These are phyloP conservation scores for Spermophilus dauricus DNA, from an alignment of 2,113 vertebrate species.

Conservation along the genomic window DNA sequence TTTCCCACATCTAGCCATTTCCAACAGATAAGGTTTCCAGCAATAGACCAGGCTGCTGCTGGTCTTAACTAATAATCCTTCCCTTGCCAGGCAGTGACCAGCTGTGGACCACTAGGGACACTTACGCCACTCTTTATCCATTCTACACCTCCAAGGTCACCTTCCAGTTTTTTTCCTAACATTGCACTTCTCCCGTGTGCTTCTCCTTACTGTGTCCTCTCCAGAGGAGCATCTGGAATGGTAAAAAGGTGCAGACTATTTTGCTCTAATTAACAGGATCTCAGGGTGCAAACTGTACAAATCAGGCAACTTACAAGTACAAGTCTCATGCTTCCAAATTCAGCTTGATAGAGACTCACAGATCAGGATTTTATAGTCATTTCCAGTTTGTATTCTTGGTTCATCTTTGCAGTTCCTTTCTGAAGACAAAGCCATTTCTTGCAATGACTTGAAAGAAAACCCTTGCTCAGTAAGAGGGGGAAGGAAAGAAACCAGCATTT, in stretches of 20 bases:
- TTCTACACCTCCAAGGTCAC: not conserved
- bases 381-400: not conserved
- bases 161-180: not conserved
- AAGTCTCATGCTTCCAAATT: not conserved
- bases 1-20: not conserved
- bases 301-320: not conserved
- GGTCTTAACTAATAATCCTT: not conserved
- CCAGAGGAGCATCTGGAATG: not conserved
- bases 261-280: not conserved
- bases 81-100: not conserved
- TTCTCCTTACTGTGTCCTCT: not conserved
- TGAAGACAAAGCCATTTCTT: not conserved
- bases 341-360: not conserved
- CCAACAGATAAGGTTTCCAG: not conserved
- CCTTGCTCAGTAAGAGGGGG: not conserved
- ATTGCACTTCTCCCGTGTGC: too few relatives aligned
- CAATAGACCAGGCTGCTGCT: not conserved
- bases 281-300: not conserved
- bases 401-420: not conserved
- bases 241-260: not conserved
- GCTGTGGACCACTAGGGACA: not conserved
- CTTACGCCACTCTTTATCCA: not conserved
- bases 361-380: not conserved
- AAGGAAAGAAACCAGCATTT: not conserved
- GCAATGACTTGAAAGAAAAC: not conserved